phyloP scores from a whole-genome alignment of 2,888 invertebrate genomes.

The Synergus japonicus region DNA sequence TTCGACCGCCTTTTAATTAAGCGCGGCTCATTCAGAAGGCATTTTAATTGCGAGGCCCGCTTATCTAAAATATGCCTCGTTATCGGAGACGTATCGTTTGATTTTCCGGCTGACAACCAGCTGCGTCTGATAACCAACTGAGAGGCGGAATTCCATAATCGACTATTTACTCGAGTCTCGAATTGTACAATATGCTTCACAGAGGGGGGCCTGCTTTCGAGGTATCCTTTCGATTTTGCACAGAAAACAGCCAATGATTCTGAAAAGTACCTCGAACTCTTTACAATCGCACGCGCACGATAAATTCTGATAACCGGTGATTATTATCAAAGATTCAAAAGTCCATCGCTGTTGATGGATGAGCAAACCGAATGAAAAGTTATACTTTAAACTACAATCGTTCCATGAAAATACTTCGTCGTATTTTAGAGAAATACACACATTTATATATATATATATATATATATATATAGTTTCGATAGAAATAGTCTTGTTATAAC shows the following conservation, averaged over 20 bases:
- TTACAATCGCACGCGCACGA: conserved; percentile 42
- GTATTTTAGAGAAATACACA: no score
- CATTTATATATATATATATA: no score
- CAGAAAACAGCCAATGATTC: not conserved
- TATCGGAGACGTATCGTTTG: conserved; percentile 70
- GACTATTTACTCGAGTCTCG: conserved; percentile 52
- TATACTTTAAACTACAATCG: not conserved
- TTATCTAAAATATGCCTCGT: conserved; percentile 72
- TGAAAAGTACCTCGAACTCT: not conserved
- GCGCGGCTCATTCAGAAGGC: conserved; percentile 67
- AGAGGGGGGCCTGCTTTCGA: not conserved
- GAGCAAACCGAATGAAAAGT: not conserved
- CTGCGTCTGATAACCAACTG: conserved; percentile 61
- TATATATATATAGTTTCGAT: not conserved
- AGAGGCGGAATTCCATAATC: conserved; percentile 60
- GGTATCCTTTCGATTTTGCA: conserved; percentile 2
- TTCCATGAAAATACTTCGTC: not conserved
- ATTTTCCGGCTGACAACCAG: conserved; percentile 69
- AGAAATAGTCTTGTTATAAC: conserved; percentile 17
- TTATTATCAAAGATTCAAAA: conserved; percentile 49
- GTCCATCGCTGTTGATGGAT: conserved; percentile 42
- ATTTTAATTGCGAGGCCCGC: conserved; percentile 73
- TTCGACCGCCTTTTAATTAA: conserved; percentile 60
- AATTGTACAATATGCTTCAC: conserved; percentile 12
- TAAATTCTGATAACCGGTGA: conserved; percentile 43